These are phyloP conservation scores for Hermodice carunculata DNA, from an alignment of 2,888 invertebrate species.

Conservation along the genomic window DNA sequence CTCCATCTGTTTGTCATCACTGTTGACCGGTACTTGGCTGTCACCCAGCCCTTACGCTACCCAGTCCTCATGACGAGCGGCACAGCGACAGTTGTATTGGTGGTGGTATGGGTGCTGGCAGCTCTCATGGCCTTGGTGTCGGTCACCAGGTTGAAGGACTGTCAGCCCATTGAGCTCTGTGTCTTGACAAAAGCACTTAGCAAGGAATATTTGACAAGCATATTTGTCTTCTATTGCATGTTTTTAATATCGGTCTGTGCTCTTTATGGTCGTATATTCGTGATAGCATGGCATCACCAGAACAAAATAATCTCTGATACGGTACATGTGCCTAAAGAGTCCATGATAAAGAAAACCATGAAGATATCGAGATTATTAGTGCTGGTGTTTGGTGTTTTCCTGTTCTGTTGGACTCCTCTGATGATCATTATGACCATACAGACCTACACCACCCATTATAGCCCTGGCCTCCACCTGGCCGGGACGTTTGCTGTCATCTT, in stretches of 20 bases:
- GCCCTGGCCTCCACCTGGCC: neutral
- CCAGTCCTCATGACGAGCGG: neutral
- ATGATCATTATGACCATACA: constrained; percentile 29
- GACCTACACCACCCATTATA: neutral
- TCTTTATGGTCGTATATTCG: no score
- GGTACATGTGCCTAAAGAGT: no score
- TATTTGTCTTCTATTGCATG: no score
- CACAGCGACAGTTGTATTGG: neutral
- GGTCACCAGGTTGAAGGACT: neutral
- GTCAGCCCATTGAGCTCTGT: constrained; percentile 1
- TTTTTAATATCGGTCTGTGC: no score
- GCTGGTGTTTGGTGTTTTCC: constrained; percentile 40
- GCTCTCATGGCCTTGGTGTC: neutral
- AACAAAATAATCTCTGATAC: no score
- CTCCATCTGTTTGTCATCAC: constrained; percentile 43
- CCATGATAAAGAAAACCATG: constrained; percentile 48
- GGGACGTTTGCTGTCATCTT: constrained; percentile 24
- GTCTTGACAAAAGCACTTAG: no score
- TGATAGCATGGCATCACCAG: no score
- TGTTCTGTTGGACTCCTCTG: constrained; percentile 46
- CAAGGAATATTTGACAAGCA: no score
- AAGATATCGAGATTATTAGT: no score
- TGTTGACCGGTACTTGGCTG: constrained; percentile 29
- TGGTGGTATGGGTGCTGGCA: neutral
- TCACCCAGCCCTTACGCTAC: constrained; percentile 1